Conservation (phyloP, 1,140 invertebrate genomes). For the Latrodectus geometricus region DNA sequence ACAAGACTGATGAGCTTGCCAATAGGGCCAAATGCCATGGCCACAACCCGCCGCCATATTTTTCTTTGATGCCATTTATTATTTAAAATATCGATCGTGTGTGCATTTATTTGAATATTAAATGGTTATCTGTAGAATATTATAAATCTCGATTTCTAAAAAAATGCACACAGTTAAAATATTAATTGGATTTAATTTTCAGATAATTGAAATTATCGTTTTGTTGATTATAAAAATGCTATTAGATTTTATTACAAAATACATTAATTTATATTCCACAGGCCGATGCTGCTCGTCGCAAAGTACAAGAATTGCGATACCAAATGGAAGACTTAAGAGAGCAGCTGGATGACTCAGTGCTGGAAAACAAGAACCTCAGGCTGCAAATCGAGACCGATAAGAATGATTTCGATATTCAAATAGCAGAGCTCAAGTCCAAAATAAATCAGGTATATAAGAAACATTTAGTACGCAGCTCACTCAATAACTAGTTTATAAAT, state of each 20-base stretch:
- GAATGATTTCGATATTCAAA: constrained; percentile 86
- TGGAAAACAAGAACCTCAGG: constrained; percentile 86
- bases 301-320: constrained; percentile 53
- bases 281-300: constrained; percentile 43
- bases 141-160: too few relatives aligned
- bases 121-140: too few relatives aligned
- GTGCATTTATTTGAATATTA: too few relatives aligned
- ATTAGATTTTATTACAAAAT: background rate
- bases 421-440: constrained; percentile 89
- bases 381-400: constrained; percentile 90
- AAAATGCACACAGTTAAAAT: too few relatives aligned
- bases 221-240: background rate
- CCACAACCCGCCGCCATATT: too few relatives aligned
- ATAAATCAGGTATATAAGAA: constrained; percentile 82
- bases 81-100: too few relatives aligned
- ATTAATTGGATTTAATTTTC: too few relatives aligned
- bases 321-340: constrained; percentile 76
- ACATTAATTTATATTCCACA: background rate
- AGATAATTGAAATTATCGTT: background rate
- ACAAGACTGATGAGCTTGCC: too few relatives aligned
- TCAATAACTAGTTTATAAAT: too few relatives aligned
- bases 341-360: constrained; percentile 83
- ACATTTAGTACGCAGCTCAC: too few relatives aligned
- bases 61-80: too few relatives aligned
- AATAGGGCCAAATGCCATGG: too few relatives aligned